A percentile compares a stretch with the other conserved stretches of the same genome.
Conservation (phyloP, 2,113 vertebrate genomes). For the Indicator maculatus region DNA sequence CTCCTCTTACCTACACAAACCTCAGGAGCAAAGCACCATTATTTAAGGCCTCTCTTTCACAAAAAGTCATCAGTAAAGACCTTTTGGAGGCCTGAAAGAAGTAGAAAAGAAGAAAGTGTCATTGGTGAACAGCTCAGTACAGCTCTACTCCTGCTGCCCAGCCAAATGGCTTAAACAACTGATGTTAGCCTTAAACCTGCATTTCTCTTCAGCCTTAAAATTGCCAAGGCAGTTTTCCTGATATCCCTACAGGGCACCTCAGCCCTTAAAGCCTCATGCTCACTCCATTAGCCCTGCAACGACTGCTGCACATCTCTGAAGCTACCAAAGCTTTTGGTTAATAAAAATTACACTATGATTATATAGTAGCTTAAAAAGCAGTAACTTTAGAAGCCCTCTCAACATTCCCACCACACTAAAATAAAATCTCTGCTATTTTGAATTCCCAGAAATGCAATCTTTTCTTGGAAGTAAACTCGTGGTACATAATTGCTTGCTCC, state of each 20-base stretch:
- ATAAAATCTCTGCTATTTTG: constrained; percentile 44
- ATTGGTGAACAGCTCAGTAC: not conserved
- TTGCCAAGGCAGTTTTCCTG: constrained; percentile 50
- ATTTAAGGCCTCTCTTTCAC: not conserved
- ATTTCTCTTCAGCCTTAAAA: not conserved
- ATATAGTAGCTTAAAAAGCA: constrained; percentile 62
- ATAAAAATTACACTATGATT: constrained; percentile 74
- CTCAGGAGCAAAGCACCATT: not conserved
- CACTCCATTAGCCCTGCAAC: constrained; percentile 61
- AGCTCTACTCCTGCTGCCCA: not conserved
- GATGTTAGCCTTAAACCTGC: constrained; percentile 9
- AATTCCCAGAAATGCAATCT: constrained; percentile 71
- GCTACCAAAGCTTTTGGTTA: constrained; percentile 56
- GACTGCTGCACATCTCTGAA: constrained; percentile 34
- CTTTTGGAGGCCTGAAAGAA: not conserved
- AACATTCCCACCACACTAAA: constrained; percentile 69
- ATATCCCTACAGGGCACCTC: constrained; percentile 27
- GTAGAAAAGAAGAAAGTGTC: not conserved
- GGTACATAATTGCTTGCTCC: constrained; percentile 28
- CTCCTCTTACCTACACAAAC: not conserved
- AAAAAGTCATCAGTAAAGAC: not conserved
- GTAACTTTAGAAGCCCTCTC: constrained; percentile 67
- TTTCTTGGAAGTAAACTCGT: constrained; percentile 63
- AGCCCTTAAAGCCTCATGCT: constrained; percentile 53
- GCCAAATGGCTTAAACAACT: constrained; percentile 28